phyloP scores from a whole-genome alignment of 2,888 invertebrate genomes.

The Tillus elongatus region DNA sequence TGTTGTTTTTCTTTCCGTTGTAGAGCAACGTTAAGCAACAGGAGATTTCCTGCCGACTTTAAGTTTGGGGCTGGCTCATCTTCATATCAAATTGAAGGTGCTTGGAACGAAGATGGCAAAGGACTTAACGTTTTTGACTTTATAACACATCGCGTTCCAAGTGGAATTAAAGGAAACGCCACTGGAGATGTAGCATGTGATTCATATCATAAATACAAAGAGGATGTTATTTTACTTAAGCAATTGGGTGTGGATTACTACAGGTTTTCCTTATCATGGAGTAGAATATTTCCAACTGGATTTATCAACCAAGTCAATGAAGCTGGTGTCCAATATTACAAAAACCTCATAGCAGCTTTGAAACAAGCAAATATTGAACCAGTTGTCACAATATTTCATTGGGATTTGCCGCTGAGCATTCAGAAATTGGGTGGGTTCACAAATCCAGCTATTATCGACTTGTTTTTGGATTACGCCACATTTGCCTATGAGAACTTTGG shows the following conservation, averaged over 20 bases:
- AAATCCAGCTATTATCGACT: constrained; percentile 15
- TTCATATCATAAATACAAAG: constrained; percentile 55
- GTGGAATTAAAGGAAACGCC: constrained; percentile 41
- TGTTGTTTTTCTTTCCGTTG: too few species aligned
- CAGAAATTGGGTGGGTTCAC: constrained; percentile 47
- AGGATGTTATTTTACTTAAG: constrained; percentile 51
- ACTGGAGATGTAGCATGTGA: constrained; percentile 58
- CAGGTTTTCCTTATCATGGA: constrained; percentile 35
- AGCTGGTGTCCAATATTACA: constrained; percentile 65
- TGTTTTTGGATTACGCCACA: constrained; percentile 46
- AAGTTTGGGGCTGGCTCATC: constrained; percentile 30
- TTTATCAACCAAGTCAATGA: constrained; percentile 53
- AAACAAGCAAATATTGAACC: constrained; percentile 48
- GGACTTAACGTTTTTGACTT: constrained; percentile 11
- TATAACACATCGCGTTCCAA: not conserved
- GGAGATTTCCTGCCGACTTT: constrained; percentile 13
- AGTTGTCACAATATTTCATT: constrained; percentile 36
- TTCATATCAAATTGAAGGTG: constrained; percentile 30
- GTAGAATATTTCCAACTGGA: constrained; percentile 49
- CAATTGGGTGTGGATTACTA: constrained; percentile 49
- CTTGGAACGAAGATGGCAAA: constrained; percentile 29
- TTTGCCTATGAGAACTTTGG: constrained; percentile 39
- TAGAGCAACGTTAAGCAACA: too few species aligned
- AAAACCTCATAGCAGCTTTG: constrained; percentile 60
- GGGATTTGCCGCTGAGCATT: constrained; percentile 29